Evolutionary conservation across 1,140 invertebrate species (phyloP).

Genomic region (Pogonomyrmex barbatus): DNA sequence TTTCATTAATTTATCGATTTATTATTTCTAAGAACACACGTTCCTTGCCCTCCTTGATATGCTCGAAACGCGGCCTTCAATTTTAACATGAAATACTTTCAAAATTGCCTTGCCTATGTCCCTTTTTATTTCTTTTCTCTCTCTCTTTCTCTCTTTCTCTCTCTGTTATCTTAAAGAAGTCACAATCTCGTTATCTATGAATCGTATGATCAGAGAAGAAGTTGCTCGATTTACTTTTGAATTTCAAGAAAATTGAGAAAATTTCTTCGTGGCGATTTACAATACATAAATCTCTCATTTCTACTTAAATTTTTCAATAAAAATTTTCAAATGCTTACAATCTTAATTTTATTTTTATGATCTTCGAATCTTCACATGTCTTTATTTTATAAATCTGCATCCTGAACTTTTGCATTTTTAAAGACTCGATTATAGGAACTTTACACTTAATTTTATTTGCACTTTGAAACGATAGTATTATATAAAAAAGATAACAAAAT

Average conservation of each 20-base stretch:
- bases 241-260: neutral
- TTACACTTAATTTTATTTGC: neutral
- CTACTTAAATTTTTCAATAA: conserved; percentile 5
- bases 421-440: neutral
- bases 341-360: neutral
- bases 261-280: neutral
- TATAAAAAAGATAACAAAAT: conserved; percentile 10
- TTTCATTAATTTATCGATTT: conserved; percentile 61
- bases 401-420: neutral
- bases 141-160: neutral
- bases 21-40: conserved; percentile 51
- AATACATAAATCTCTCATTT: neutral
- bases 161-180: conserved; percentile 11
- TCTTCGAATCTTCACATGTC: neutral
- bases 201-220: conserved; percentile 19
- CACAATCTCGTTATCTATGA: neutral
- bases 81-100: conserved; percentile 66
- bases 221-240: neutral
- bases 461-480: neutral
- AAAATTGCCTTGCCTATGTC: conserved; percentile 21
- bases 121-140: neutral
- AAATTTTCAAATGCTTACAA: neutral
- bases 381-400: conserved; percentile 12
- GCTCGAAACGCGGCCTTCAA: conserved; percentile 52
- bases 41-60: conserved; percentile 61